Evolutionary conservation across 2,113 vertebrate species (phyloP).

Genomic region (Gymnorhina tibicen): DNA sequence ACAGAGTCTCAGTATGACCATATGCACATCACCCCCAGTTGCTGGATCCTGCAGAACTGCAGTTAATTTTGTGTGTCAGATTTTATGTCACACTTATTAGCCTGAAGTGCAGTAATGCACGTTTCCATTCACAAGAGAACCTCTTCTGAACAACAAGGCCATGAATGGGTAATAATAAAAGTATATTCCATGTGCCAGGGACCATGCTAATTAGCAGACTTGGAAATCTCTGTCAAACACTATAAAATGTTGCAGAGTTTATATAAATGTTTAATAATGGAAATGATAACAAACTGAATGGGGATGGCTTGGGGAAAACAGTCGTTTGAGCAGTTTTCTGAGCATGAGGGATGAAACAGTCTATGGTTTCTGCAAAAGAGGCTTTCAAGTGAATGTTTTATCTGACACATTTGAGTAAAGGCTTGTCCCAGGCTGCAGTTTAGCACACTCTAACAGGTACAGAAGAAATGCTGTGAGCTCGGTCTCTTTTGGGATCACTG

Average conservation of each 20-base stretch:
- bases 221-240: constrained; percentile 23
- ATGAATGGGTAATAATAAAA: constrained; percentile 21
- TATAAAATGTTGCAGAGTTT: constrained; percentile 4
- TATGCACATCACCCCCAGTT: background rate
- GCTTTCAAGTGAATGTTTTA: background rate
- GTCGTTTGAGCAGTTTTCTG: background rate
- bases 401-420: background rate
- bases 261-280: constrained; percentile 39
- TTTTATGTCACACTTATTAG: constrained; percentile 29
- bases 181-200: background rate
- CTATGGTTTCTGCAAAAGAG: background rate
- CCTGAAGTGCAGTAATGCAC: constrained; percentile 2
- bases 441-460: background rate
- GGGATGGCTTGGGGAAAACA: background rate
- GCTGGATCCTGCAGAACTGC: background rate
- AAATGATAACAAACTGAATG: constrained; percentile 10
- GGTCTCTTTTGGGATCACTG: background rate
- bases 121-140: constrained; percentile 19
- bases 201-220: constrained; percentile 19
- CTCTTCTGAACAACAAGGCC: background rate
- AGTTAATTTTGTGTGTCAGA: constrained; percentile 18
- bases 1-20: background rate
- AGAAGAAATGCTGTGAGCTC: background rate
- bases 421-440: background rate
- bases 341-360: background rate